Evolutionary conservation across 2,797 vertebrate genomes (phyloP), one percentile per base, ranked within the genome.

Genomic region (Sebastes umbrosus): DNA sequence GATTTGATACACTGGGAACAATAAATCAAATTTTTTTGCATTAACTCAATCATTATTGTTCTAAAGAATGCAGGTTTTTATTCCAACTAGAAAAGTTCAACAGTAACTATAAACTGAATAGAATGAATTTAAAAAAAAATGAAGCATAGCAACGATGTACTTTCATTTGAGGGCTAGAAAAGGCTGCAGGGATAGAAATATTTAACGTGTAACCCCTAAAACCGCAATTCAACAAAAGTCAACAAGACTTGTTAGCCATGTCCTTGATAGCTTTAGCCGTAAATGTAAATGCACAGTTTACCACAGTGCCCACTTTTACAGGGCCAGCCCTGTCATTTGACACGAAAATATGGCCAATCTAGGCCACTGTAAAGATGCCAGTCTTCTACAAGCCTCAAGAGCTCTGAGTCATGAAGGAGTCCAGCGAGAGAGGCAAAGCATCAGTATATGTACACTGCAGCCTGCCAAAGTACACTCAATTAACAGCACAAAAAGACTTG

Each of bases 381-480:
- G 81, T 91, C 93, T 81, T 92, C 94, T 95, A 84, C 94, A 93
- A 92, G 90, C 93, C 94, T 93, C 92, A 77, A 90, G 93, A 93
- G 90, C 93, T 92, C 88, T 88, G 92, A 95, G 87, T 90, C 92
- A 82, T 94, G 93, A 95, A 96, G 92, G 91, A 95, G 92, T 88
- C 90, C 94, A 92, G 89, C 91, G 82, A 87, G 69, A 85, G 90
- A 91, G 88, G 90, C 90, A 91, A 90, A 93, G 96, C 94, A 88
- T 95, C 89, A 82, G 90, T 93, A 90, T 93, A 92, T 91, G 93
- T 92, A 91, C 90, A 87, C 87, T 93, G 80, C 85, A 79, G 89
- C 84, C 74, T 94, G 94, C 93, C 95, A 96, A 96, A 92, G 90
- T 94, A 95, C 90, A 95, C 94, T 95, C 88, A 87, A 93, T 95